Conservation (phyloP, 2,888 invertebrate genomes). For the Lithophane socia region DNA sequence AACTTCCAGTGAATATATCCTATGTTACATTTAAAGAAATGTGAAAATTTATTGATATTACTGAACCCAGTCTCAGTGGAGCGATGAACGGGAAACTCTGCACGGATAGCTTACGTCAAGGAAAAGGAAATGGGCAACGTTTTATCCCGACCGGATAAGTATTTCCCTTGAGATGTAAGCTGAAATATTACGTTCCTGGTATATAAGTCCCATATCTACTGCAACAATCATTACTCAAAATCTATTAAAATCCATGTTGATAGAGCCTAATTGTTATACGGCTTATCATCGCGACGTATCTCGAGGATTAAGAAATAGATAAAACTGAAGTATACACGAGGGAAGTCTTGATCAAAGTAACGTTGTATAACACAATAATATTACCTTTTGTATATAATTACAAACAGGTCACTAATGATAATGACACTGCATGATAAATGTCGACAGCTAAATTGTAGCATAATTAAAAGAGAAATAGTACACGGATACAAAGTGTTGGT, state of each 20-base stretch:
- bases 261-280: conserved; percentile 17
- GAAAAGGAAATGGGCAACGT: conserved; percentile 49
- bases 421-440: conserved; percentile 54
- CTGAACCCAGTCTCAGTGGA: conserved; percentile 23
- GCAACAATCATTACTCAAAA: conserved; percentile 25
- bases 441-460: conserved; percentile 55
- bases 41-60: conserved; percentile 48
- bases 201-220: conserved; percentile 20
- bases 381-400: conserved; percentile 36
- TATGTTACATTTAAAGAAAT: conserved; percentile 28
- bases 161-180: conserved; percentile 49
- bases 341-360: conserved; percentile 21
- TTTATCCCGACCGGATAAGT: conserved; percentile 53
- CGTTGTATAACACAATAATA: conserved; percentile 34
- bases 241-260: conserved; percentile 38
- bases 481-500: conserved; percentile 48
- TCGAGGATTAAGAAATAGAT: conserved; percentile 35
- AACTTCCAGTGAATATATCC: neutral
- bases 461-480: conserved; percentile 59
- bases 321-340: conserved; percentile 23
- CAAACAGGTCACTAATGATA: conserved; percentile 56
- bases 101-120: conserved; percentile 38
- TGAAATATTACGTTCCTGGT: conserved; percentile 35
- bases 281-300: conserved; percentile 26
- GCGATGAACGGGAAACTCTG: conserved; percentile 44